A percentile compares a stretch with the other conserved stretches of the same genome.
phyloP scores from a whole-genome alignment of 2,113 vertebrate genomes.

The Callithrix jacchus region DNA sequence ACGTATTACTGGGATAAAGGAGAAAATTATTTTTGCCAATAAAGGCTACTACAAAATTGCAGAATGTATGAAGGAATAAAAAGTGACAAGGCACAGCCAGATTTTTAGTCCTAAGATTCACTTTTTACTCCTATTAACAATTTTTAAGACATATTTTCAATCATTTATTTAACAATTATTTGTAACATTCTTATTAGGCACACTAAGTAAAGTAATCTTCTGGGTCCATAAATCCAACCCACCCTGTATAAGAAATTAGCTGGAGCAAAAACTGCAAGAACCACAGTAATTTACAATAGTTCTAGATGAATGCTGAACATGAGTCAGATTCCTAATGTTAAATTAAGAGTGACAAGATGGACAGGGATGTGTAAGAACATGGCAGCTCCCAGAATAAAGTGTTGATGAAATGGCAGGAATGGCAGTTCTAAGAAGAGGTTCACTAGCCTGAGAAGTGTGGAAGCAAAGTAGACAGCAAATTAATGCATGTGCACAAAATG shows the following conservation, averaged over 20 bases:
- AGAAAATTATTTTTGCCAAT: not conserved
- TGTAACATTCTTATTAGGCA: not conserved
- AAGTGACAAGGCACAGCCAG: not conserved
- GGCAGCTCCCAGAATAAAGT: not conserved
- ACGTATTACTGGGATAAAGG: not conserved
- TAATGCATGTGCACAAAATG: not conserved
- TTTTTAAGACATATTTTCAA: not conserved
- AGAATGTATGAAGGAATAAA: not conserved
- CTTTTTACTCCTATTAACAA: not conserved
- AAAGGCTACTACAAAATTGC: not conserved
- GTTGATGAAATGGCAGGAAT: not conserved
- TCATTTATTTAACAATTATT: not conserved
- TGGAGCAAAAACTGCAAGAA: not conserved
- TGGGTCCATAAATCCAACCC: not conserved
- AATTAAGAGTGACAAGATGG: not conserved
- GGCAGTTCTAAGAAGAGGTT: not conserved
- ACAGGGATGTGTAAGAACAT: not conserved
- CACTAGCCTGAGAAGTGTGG: not conserved
- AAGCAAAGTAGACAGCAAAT: not conserved
- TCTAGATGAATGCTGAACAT: not conserved
- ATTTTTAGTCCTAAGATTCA: not conserved
- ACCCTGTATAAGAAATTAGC: not conserved
- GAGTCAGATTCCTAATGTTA: not conserved
- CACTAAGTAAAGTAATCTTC: not conserved
- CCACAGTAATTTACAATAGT: not conserved